phyloP scores from a whole-genome alignment of 2,888 invertebrate species.

The Campaea margaritaria region DNA sequence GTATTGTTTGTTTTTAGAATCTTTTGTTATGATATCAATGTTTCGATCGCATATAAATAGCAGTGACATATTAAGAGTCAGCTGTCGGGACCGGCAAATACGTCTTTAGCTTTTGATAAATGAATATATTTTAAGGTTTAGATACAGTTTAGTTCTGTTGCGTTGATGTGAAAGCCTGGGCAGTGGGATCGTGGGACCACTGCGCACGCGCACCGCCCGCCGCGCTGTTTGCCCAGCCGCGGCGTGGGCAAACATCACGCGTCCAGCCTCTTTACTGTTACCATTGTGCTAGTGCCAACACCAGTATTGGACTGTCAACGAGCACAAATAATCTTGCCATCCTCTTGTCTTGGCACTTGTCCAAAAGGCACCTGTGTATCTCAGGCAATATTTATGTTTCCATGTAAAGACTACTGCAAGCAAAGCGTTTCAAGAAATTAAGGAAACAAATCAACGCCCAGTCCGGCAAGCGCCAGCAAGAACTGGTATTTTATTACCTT shows the following conservation, averaged over 20 bases:
- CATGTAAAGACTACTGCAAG: neutral
- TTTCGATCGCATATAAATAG: constrained; percentile 10
- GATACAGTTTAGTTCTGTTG: constrained; percentile 1
- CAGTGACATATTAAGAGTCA: neutral
- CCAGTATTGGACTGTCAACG: constrained; percentile 17
- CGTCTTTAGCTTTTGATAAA: too few relatives aligned
- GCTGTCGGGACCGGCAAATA: constrained; percentile 1
- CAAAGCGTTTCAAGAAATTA: neutral
- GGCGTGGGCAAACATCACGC: constrained; percentile 62
- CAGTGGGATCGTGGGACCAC: constrained; percentile 52
- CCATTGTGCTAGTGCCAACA: constrained; percentile 46
- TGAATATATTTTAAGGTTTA: neutral
- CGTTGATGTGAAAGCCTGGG: constrained; percentile 63
- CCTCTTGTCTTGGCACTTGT: constrained; percentile 21
- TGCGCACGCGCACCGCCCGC: constrained; percentile 47
- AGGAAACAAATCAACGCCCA: neutral
- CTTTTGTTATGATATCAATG: constrained; percentile 11
- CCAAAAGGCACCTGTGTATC: neutral
- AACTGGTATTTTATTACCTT: neutral
- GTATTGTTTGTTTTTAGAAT: constrained; percentile 12
- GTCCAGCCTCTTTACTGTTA: constrained; percentile 60
- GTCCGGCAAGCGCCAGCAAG: neutral
- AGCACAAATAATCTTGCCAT: constrained; percentile 11
- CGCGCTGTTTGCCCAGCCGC: constrained; percentile 50
- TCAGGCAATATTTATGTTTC: neutral